Evolutionary conservation across 2,797 vertebrate species (phyloP), one percentile per base, ranked within the genome.

Genomic region (Bovichtus variegatus): DNA sequence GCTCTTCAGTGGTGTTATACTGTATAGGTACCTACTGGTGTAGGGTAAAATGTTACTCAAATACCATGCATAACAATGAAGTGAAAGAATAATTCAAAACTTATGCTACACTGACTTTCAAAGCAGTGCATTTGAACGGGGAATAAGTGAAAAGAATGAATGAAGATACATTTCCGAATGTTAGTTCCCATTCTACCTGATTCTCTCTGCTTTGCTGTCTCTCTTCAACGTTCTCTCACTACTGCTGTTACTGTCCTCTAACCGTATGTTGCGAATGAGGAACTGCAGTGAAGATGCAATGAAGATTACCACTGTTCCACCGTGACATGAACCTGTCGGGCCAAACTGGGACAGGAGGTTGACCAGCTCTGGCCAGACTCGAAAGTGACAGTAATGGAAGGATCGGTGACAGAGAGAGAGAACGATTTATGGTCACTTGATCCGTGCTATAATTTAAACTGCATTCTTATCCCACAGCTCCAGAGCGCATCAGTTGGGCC

Each of bases 81-180:
- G 6, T 38, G 27, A 59, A 38, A 62, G 41, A 50, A 18, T 25
- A 18, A 77, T 31, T 69, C n/a, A n/a, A 27, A 79, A 60, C 15
- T 7, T 31, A 43, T 9, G 43, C n/a, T 5, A n/a, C 29, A 11
- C 23, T 27, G 31, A 59, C 9, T 59, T 55, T 41, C 21, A 68
- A 47, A 61, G 38, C 5, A 19, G 49, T 43, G 58, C 40, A 55
- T 54, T 38, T 60, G 23, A 76, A 54, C 16, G 34, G 63, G 27
- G 18, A 62, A 59, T 62, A 58, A 73, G 40, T 29, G 5, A 65
- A 77, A 38, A 64, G 55, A 71, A 6, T 69, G 72, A 58, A 72
- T 77, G 7, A 64, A 71, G 49, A 62, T 74, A 31, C 34, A 77
- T 68, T 64, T 36, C 19, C 51, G 16, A 65, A 55, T 11, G 1